These are phyloP conservation scores for Epiblema foenella DNA, from an alignment of 2,888 invertebrate genomes.

Conservation along the genomic window DNA sequence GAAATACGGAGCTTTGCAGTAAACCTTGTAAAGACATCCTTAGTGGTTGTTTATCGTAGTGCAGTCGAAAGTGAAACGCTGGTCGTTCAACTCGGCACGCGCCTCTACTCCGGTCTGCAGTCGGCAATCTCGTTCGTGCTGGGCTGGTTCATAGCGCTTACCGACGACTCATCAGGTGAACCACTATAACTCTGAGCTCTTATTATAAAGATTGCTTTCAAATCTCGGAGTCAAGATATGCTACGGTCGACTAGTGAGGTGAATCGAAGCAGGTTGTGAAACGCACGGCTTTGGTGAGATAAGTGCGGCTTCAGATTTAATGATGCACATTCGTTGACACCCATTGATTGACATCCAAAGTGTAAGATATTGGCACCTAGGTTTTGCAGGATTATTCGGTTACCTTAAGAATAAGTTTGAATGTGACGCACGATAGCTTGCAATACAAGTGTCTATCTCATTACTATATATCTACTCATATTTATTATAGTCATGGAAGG, in stretches of 20 bases:
- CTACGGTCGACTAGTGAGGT: background rate
- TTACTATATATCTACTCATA: no score
- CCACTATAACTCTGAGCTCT: background rate
- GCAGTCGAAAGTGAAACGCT: constrained; percentile 77
- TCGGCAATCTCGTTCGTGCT: constrained; percentile 62
- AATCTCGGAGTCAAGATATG: background rate
- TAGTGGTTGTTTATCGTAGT: constrained; percentile 37
- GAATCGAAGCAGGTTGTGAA: background rate
- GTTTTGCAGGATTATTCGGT: background rate
- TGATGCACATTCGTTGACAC: background rate
- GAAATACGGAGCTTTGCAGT: constrained; percentile 17
- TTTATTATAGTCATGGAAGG: no score
- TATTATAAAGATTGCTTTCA: background rate
- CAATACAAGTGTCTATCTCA: background rate
- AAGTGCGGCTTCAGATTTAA: constrained; percentile 12
- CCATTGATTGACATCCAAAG: background rate
- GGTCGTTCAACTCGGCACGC: constrained; percentile 85
- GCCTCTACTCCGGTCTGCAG: constrained; percentile 62
- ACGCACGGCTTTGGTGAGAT: constrained; percentile 6
- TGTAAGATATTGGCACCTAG: background rate
- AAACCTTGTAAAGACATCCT: constrained; percentile 30
- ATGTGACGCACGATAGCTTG: background rate
- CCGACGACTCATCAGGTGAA: background rate
- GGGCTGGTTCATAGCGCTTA: constrained; percentile 47
- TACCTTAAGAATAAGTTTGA: background rate